A percentile compares a stretch with the other conserved stretches of the same genome.
Conservation (phyloP, 1,140 invertebrate genomes). For the Amyelois transitella region DNA sequence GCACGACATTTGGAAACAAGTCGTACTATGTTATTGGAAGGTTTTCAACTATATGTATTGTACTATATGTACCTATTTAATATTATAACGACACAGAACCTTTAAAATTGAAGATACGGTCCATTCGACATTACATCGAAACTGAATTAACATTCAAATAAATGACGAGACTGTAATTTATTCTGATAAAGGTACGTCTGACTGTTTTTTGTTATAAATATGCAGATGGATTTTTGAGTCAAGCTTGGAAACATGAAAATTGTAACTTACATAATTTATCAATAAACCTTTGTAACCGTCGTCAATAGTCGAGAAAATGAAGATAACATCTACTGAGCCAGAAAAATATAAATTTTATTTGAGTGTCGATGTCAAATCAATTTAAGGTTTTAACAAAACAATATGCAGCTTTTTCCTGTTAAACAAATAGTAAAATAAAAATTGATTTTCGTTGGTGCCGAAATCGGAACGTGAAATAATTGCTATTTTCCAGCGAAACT, state of each 20-base stretch:
- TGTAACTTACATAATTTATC: background rate
- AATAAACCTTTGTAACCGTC: background rate
- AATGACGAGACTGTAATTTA: background rate
- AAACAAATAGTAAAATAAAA: background rate
- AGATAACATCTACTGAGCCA: too few species aligned
- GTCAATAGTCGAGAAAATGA: too few species aligned
- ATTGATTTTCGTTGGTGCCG: background rate
- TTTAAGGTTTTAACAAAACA: too few species aligned
- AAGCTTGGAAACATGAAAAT: background rate
- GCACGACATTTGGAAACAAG: background rate
- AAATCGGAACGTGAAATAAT: background rate
- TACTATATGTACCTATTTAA: too few species aligned
- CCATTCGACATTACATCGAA: background rate
- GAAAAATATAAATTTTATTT: too few species aligned
- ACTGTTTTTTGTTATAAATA: background rate
- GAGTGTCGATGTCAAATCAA: too few species aligned
- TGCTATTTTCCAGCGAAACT: background rate
- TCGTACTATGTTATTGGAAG: background rate
- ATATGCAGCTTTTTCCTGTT: too few species aligned
- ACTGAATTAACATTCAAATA: background rate
- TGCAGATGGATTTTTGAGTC: background rate
- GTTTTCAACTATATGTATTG: too few species aligned
- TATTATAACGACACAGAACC: background rate
- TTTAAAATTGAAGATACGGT: background rate
- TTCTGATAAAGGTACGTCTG: background rate